A percentile compares a stretch with the other conserved stretches of the same genome.
Evolutionary conservation across 2,797 vertebrate species (phyloP).

Genomic region (Neosilurus mollespiculum): DNA sequence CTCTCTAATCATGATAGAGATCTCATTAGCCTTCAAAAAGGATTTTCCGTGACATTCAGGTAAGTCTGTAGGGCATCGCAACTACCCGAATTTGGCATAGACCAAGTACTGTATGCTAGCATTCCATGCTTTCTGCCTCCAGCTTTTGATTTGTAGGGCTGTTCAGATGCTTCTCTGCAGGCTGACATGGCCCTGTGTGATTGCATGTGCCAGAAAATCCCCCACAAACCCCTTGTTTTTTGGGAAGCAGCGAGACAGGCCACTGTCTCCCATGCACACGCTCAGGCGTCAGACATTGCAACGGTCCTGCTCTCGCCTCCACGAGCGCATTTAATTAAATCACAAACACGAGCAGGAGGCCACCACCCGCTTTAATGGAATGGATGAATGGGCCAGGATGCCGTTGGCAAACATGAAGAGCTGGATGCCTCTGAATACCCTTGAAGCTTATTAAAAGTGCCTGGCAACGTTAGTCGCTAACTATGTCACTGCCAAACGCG

Average conservation of each 20-base stretch:
- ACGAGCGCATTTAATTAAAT: conserved; percentile 85
- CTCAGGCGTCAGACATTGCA: conserved; percentile 44
- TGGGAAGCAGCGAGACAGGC: conserved; percentile 28
- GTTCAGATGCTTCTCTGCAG: conserved; percentile 34
- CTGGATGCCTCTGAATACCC: conserved; percentile 79
- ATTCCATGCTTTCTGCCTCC: conserved; percentile 20
- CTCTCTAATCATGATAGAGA: conserved; percentile 30
- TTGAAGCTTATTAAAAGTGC: conserved; percentile 83
- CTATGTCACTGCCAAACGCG: conserved; percentile 74
- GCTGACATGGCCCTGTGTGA: conserved; percentile 10
- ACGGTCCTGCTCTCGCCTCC: conserved; percentile 76
- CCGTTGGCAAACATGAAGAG: conserved; percentile 76
- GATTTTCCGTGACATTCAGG: conserved; percentile 31
- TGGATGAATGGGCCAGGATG: conserved; percentile 80
- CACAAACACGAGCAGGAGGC: conserved; percentile 84
- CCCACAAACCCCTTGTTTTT: conserved; percentile 25
- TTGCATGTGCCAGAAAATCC: conserved; percentile 35
- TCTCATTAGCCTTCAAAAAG: conserved; percentile 36
- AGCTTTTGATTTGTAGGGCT: conserved; percentile 22
- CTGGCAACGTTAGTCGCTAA: conserved; percentile 74
- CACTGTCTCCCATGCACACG: conserved; percentile 33
- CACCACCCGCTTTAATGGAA: conserved; percentile 84
- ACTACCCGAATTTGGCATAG: conserved; percentile 14
- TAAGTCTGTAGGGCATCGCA: conserved; percentile 29
- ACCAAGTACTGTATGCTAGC: not conserved